Base-by-base conservation (phyloP, 2,888 invertebrate genomes). In the Ceramica pisi region DNA sequence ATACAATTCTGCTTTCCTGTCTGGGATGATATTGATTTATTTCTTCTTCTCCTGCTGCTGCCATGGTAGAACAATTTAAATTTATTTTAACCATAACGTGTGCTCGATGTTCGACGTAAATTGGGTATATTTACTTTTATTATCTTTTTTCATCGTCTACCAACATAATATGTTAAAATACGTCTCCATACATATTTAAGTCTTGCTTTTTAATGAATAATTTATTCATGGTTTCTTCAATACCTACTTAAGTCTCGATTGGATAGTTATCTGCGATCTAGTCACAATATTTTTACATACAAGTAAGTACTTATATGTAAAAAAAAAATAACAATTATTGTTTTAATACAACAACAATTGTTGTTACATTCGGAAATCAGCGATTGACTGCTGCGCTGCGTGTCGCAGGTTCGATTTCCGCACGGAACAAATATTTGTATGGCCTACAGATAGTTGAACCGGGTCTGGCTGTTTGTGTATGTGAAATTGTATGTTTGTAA, bases 61-160 rank as follows among this genome's bases (percentile, higher is more conserved):
- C 44, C 75, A 75, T 72, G 19, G 26, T 46, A 21, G 38, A 51
- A 50, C 6, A 12, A 10, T 50, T 8, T 12, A n/a, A 26, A 38
- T 57, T 1, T 10, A 44, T 48, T 71, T 21, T 3, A 21, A 9
- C 14, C 35, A 10, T 56, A 38, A 70, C 14, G 21, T 71, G 48
- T 31, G 26, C 38, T 31, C 19, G 21, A 31, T 48, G 26, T 44
- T 26, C 10, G 9, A 38, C 35, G 12, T 26, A 38, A 38, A 46
- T 46, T 70, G 6, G n/a, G n/a, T 69, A 46, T 44, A 71, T 71
- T 19, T 19, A 14, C 14, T 12, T 10, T 56, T 44, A 71, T 71
- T 19, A 38, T 21, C 14, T 12, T 10, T 56, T 53, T 50, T 23
- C 21, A 71, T 41, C 41, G 41, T 56, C 38, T 70, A n/a, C 38